phyloP scores from a whole-genome alignment of 2,888 invertebrate species.

The Hoplodrina ambigua region DNA sequence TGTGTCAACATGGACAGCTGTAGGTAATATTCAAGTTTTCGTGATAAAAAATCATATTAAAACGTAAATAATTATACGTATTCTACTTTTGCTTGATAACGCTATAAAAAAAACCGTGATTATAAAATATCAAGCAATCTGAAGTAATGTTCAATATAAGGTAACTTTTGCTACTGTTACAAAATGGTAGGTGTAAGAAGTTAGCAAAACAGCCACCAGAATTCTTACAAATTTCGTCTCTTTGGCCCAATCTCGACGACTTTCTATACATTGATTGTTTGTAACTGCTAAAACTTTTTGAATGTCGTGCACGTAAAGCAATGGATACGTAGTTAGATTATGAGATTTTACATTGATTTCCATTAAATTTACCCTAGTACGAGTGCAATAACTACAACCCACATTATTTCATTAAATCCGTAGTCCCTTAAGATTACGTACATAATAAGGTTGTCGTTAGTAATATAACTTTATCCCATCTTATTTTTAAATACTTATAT shows the following conservation, averaged over 20 bases:
- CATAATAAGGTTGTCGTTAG: conserved; percentile 87
- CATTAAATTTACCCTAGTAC: conserved; percentile 69
- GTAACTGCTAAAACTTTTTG: conserved; percentile 40
- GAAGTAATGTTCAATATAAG: conserved; percentile 4
- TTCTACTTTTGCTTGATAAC: conserved; percentile 28
- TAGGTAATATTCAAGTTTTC: conserved; percentile 9
- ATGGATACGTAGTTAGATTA: conserved; percentile 47
- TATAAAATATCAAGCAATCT: conserved; percentile 21
- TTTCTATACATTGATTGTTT: conserved; percentile 39
- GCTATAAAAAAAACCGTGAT: conserved; percentile 36
- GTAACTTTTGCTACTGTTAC: conserved; percentile 7
- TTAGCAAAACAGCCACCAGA: conserved; percentile 14
- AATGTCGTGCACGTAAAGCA: conserved; percentile 50
- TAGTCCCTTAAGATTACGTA: conserved; percentile 79
- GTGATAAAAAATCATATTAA: conserved; percentile 26
- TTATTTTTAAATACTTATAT: conserved; percentile 77
- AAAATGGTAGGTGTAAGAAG: conserved; percentile 5
- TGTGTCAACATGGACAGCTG: conserved; percentile 32
- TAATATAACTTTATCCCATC: conserved; percentile 83
- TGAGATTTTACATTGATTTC: conserved; percentile 59
- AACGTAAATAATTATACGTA: conserved; percentile 8
- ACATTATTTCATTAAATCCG: conserved; percentile 73
- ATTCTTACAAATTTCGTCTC: conserved; percentile 8
- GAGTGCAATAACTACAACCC: conserved; percentile 76
- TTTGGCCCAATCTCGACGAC: conserved; percentile 46